Percentiles rank a stretch among this genome's conserved stretches.
phyloP scores from a whole-genome alignment of 2,113 vertebrate species.

The Merops nubicus region DNA sequence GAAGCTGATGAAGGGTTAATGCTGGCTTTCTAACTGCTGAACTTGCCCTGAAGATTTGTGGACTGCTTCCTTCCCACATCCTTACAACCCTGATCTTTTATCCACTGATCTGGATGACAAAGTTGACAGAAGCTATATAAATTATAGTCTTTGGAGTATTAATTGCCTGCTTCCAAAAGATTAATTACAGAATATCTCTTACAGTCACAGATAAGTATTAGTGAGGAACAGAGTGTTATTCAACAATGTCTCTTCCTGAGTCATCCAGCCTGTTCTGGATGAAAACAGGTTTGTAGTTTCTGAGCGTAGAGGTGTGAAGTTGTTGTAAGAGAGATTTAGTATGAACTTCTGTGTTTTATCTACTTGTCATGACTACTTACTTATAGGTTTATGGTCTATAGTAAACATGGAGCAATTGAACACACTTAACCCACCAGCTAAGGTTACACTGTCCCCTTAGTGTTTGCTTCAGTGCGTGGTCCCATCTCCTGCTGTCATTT shows the following conservation, averaged over 20 bases:
- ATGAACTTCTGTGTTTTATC: not conserved
- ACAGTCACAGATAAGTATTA: not conserved
- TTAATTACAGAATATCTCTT: slow-evolving; percentile 35
- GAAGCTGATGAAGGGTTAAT: not conserved
- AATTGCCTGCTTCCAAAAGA: slow-evolving; percentile 33
- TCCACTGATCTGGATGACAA: slow-evolving; percentile 28
- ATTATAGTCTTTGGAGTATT: slow-evolving; percentile 33
- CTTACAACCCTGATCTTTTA: not conserved
- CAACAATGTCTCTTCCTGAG: not conserved
- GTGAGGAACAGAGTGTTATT: not conserved
- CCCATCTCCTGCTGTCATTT: not conserved
- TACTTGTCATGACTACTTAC: not conserved
- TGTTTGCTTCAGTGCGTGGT: not conserved
- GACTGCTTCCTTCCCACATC: not conserved
- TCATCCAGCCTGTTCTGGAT: not conserved
- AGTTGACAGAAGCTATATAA: slow-evolving; percentile 37
- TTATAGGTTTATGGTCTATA: not conserved
- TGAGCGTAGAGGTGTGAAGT: not conserved
- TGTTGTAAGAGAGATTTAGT: not conserved
- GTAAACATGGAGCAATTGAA: not conserved
- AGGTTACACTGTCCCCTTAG: not conserved
- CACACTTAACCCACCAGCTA: not conserved
- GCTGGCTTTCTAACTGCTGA: not conserved
- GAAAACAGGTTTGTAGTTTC: not conserved
- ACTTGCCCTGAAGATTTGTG: slow-evolving; percentile 8